These are phyloP conservation scores for Pogonocherus hispidulus DNA, from an alignment of 2,888 invertebrate species.

Conservation along the genomic window DNA sequence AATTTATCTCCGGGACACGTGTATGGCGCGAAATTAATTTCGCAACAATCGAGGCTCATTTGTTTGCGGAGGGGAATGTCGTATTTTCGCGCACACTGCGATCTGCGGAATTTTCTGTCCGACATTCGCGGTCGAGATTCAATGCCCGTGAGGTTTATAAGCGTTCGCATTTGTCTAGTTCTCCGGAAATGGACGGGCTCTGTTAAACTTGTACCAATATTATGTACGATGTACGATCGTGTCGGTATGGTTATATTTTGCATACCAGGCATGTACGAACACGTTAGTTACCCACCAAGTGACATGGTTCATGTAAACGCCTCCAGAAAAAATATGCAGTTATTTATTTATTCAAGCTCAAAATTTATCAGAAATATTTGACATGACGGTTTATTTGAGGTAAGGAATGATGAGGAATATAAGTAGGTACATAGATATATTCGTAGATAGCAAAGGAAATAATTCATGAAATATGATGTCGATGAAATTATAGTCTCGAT, in stretches of 20 bases:
- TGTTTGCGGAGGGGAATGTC: conserved; percentile 53
- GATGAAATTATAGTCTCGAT: too few species aligned
- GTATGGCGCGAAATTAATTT: conserved; percentile 59
- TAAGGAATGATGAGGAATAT: too few species aligned
- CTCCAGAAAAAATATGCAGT: too few species aligned
- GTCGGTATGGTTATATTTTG: conserved; percentile 31
- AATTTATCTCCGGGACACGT: conserved; percentile 59
- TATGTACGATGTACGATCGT: conserved; percentile 38
- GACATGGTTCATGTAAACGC: conserved; percentile 34
- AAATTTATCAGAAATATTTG: too few species aligned
- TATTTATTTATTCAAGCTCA: too few species aligned
- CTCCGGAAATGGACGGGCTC: conserved; percentile 48
- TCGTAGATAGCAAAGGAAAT: too few species aligned
- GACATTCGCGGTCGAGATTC: conserved; percentile 32
- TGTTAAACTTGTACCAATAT: conserved; percentile 45
- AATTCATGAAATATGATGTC: too few species aligned
- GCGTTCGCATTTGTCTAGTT: conserved; percentile 46
- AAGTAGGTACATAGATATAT: too few species aligned
- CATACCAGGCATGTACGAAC: conserved; percentile 22
- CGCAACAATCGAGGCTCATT: conserved; percentile 59
- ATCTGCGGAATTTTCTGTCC: conserved; percentile 40
- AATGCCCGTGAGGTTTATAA: conserved; percentile 26
- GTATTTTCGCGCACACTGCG: conserved; percentile 44
- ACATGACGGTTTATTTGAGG: too few species aligned
- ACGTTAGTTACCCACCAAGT: conserved; percentile 14